These are phyloP conservation scores for Melanophora roralis DNA, from an alignment of 2,888 invertebrate species.

Conservation along the genomic window DNA sequence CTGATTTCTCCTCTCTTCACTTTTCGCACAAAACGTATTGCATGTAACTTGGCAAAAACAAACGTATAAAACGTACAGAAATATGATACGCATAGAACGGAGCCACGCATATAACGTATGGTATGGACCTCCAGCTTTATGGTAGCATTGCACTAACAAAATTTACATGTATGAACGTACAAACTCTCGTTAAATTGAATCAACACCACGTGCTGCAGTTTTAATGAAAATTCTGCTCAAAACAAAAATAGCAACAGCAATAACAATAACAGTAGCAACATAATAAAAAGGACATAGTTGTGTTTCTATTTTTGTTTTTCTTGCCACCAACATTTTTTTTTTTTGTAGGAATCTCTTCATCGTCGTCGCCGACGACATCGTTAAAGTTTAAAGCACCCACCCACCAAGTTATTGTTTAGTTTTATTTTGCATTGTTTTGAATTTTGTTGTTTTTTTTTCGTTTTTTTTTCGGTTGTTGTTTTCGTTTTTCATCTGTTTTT, in stretches of 20 bases:
- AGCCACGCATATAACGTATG: no score
- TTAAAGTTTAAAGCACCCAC: constrained; percentile 51
- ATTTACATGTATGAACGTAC: no score
- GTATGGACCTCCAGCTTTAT: no score
- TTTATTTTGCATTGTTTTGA: constrained; percentile 74
- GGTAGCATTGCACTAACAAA: constrained; percentile 62
- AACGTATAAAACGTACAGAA: no score
- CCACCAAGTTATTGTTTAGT: constrained; percentile 67
- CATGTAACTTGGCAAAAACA: no score
- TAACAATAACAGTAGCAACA: constrained; percentile 4
- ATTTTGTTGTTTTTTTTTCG: constrained; percentile 70
- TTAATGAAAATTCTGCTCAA: constrained; percentile 55
- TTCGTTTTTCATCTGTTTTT: constrained; percentile 58
- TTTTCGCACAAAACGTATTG: no score
- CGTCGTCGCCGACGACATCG: constrained; percentile 27
- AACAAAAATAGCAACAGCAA: constrained; percentile 21
- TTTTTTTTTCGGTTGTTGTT: constrained; percentile 41
- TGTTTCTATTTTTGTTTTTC: constrained; percentile 36
- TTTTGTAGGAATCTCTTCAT: constrained; percentile 26
- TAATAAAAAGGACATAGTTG: constrained; percentile 12
- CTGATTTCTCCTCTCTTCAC: no score
- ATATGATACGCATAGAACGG: no score
- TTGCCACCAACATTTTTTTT: constrained; percentile 41
- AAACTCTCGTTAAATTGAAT: constrained; percentile 70
- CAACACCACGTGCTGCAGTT: constrained; percentile 68